Conservation (phyloP, 1,140 invertebrate species). For the Hylaeus volcanicus region DNA sequence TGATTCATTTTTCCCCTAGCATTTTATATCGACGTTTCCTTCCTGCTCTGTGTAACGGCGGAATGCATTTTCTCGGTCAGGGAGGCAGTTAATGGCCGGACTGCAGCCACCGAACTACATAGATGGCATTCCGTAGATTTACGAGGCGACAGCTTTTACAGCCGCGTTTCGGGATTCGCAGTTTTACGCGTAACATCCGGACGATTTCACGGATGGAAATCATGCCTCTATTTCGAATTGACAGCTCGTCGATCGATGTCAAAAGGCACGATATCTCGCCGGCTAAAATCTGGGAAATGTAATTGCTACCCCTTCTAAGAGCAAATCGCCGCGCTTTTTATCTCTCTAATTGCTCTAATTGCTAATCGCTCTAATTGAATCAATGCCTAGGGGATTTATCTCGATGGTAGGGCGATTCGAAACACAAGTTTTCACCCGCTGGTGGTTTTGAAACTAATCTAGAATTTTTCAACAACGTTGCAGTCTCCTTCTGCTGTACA, state of each 20-base stretch:
- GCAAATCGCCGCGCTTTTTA: not conserved
- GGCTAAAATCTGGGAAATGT: constrained; percentile 13
- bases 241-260: constrained; percentile 20
- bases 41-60: not conserved
- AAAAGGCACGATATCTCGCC: not conserved
- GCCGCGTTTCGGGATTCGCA: constrained; percentile 62
- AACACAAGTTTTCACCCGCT: not conserved
- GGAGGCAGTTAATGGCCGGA: constrained; percentile 39
- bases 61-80: constrained; percentile 33
- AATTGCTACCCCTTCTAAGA: constrained; percentile 8
- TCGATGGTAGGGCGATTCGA: not conserved
- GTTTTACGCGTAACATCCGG: constrained; percentile 54
- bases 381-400: not conserved
- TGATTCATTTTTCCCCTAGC: not conserved
- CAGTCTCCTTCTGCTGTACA: too few species aligned
- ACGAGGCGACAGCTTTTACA: constrained; percentile 58
- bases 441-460: too few species aligned
- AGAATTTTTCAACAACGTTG: not conserved
- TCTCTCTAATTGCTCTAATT: not conserved
- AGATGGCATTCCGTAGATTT: constrained; percentile 58
- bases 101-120: constrained; percentile 16
- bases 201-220: constrained; percentile 53
- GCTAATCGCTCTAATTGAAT: not conserved
- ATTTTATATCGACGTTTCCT: not conserved
- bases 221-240: constrained; percentile 20